Evolutionary conservation across 1,140 invertebrate genomes (phyloP), one percentile per base, ranked within the genome.

Genomic region (Aphis gossypii): DNA sequence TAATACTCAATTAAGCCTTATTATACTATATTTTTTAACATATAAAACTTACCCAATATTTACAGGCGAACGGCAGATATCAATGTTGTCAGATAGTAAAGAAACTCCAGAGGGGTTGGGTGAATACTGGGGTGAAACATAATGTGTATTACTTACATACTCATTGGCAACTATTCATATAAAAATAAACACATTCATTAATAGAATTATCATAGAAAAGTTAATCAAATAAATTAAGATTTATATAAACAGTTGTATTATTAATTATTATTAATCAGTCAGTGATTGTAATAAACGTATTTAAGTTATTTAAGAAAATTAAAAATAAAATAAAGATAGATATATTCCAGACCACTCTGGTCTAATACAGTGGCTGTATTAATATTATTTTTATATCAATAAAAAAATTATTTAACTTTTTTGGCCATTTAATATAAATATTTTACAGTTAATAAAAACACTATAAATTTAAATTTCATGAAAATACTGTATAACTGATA

Each of bases 51-150:
- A 99, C 98, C 98, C 98, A 95, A 98, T 97, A 95, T 98, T 97
- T 88, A 98, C 96, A 51, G 96, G 95, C 94, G 97, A 97, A 94
- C 97, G 96, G 94, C 98, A 97, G 94, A 99, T 97, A 94, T 98
- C 98, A 93, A 99, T 96, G 95, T 99, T 99, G 95, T 99, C 98
- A 90, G 97, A 97, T 90, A 97, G 95, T 95, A 96, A 96, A 91
- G 95, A 95, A 68, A 96, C 96, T 94, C 96, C 96, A 90, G 95
- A 95, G 92, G 96, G 95, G 86, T 95, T 94, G 4, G 95, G 94
- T 25, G 95, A 94, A 88, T 93, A 93, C 68, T 94, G 94, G 9
- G 92, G 93, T 54, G 91, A 92, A 56, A 88, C 51, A n/a, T 90
- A 88, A 56, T 90, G 92, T 60, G 93, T 76, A 38, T 87, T 93